A percentile compares a stretch with the other conserved stretches of the same genome.
Conservation (phyloP, 1,140 invertebrate species). For the Hyposmocoma kahamanoa region DNA sequence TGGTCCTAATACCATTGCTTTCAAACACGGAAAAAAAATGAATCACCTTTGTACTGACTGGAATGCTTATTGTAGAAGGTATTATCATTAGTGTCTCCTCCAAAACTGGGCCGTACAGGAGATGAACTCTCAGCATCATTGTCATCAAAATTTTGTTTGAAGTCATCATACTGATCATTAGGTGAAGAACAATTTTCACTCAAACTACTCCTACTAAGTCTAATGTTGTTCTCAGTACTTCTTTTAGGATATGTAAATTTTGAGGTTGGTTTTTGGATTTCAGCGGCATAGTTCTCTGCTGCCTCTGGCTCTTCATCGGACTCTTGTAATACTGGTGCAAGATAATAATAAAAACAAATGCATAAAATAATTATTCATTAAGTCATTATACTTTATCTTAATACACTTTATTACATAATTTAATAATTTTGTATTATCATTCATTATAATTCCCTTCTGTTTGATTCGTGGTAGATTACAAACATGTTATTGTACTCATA, state of each 20-base stretch:
- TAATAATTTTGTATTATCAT: too few species aligned
- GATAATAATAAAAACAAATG: slow-evolving; percentile 3
- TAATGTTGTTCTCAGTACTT: slow-evolving; percentile 29
- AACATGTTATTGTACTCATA: too few species aligned
- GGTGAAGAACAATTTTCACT: slow-evolving; percentile 66
- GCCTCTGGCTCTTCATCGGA: slow-evolving; percentile 51
- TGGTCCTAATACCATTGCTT: too few species aligned
- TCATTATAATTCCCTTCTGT: too few species aligned
- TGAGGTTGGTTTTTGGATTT: slow-evolving; percentile 19
- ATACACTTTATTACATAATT: too few species aligned
- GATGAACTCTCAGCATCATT: slow-evolving; percentile 32
- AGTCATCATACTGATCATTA: slow-evolving; percentile 55
- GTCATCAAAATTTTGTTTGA: slow-evolving; percentile 40
- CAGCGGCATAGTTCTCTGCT: slow-evolving; percentile 18
- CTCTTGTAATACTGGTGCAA: slow-evolving; percentile 37
- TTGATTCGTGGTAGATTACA: too few species aligned
- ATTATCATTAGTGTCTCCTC: slow-evolving; percentile 29
- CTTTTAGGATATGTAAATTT: slow-evolving; percentile 31
- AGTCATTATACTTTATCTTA: too few species aligned
- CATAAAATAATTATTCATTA: background rate
- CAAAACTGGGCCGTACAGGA: slow-evolving; percentile 32
- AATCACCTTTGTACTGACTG: slow-evolving; percentile 24
- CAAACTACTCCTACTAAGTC: slow-evolving; percentile 55
- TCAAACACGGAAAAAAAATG: too few species aligned
- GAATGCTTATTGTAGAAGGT: slow-evolving; percentile 33